Conservation (phyloP, 2,113 vertebrate genomes). For the Blennius ocellaris region DNA sequence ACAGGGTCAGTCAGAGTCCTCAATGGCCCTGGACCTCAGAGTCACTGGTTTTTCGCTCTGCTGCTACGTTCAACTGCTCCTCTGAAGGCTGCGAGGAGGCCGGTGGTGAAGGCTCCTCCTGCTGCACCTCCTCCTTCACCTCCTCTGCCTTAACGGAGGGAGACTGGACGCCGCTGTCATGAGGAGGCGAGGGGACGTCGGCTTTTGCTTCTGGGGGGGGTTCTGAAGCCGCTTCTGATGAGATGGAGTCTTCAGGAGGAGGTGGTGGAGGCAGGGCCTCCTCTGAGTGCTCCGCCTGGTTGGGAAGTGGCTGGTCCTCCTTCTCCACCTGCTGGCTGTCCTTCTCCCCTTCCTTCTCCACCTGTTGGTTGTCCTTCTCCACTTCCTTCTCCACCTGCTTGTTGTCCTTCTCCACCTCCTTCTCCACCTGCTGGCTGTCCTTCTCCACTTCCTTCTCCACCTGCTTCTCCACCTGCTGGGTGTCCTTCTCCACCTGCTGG, state of each 20-base stretch:
- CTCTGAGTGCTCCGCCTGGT: conserved; percentile 24
- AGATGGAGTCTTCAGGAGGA: neutral
- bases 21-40: conserved; percentile 72
- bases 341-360: neutral
- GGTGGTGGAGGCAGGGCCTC: neutral
- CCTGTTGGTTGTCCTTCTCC: conserved; percentile 17
- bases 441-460: neutral
- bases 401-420: conserved; percentile 5
- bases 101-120: neutral
- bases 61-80: conserved; percentile 8
- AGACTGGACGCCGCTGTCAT: conserved; percentile 60
- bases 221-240: neutral
- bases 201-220: conserved; percentile 8
- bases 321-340: conserved; percentile 23
- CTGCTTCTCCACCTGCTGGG: neutral
- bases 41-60: conserved; percentile 63
- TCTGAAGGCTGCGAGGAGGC: neutral
- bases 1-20: neutral
- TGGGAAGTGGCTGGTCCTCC: neutral
- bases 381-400: too few relatives aligned
- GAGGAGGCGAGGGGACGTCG: conserved; percentile 29
- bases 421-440: conserved; percentile 9
- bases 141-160: conserved; percentile 15
- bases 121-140: neutral
- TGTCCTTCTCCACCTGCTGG: too few relatives aligned